phyloP scores from a whole-genome alignment of 2,888 invertebrate genomes.

The Phengaris arion region DNA sequence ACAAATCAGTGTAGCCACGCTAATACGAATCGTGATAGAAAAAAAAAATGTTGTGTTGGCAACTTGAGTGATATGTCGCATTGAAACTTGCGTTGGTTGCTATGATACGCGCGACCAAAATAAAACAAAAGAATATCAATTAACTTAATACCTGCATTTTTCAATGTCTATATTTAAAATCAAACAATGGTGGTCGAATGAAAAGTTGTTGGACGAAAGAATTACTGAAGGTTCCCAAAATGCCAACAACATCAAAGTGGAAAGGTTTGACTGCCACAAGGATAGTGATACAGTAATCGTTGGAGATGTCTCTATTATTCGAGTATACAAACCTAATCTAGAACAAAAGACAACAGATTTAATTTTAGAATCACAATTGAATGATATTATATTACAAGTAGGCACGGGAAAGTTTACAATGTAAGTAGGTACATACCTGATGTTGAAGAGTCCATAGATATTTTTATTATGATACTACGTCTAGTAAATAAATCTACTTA shows the following conservation, averaged over 20 bases:
- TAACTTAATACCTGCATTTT: neutral
- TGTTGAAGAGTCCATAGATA: no score
- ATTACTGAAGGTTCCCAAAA: constrained; percentile 79
- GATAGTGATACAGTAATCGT: constrained; percentile 89
- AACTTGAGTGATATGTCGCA: neutral
- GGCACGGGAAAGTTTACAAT: constrained; percentile 90
- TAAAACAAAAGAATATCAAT: neutral
- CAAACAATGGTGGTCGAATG: constrained; percentile 92
- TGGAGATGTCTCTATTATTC: constrained; percentile 60
- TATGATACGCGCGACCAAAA: constrained; percentile 14
- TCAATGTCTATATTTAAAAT: constrained; percentile 95
- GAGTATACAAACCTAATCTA: constrained; percentile 61
- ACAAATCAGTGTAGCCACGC: no score
- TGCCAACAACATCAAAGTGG: constrained; percentile 81
- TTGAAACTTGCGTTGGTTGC: constrained; percentile 5
- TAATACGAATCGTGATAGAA: no score
- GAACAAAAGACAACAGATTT: constrained; percentile 81
- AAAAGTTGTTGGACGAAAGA: constrained; percentile 79
- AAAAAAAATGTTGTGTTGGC: no score
- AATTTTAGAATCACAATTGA: constrained; percentile 87
- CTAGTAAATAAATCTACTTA: no score
- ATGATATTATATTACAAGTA: constrained; percentile 88
- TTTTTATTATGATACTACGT: no score
- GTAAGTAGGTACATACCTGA: constrained; percentile 76
- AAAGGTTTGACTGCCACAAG: constrained; percentile 88